Evolutionary conservation across 2,888 invertebrate genomes (phyloP), one percentile per base, ranked within the genome.

Genomic region (Noctuana brunneofusca): DNA sequence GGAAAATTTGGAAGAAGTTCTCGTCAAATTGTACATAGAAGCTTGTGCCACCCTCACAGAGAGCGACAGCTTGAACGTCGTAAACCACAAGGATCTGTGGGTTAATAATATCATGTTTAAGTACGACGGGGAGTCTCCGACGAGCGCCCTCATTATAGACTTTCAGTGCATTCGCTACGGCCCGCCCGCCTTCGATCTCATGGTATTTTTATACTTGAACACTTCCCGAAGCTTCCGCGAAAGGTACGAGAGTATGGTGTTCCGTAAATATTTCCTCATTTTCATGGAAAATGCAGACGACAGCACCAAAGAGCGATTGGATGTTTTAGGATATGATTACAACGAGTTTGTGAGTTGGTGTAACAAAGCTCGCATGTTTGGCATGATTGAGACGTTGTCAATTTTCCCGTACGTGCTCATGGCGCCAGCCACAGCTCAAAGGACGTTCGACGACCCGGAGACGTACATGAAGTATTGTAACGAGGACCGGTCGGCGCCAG

Each of bases 31-130:
- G 12, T 86, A 72, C 59, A 32, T 86, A 0, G 65, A 74, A 56
- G 81, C 83, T 0, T 83, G 89, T 67, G 74, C 75, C 0, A 75
- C 70, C 5, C 55, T 89, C 5, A 71, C 65, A 9, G 78, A 79
- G 11, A 71, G 76, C 6, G 74, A 72, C 1, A 82, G 81, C 1
- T 64, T 89, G 0, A 90, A 90, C 56, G 81, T 86, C 0, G 64
- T 87, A 3, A 66, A 85, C 2, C 90, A 90, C 58, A 87, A 81
- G 54, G 90, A 90, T 57, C 62, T 89, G 24, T 90, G 90, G 90
- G 71, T 74, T 0, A 87, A 87, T 58, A 90, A 90, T 60, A 80
- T 90, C 1, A 77, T 90, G 76, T 90, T 86, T 54, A 80, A 78
- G 59, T 84, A 88, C 56, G 72, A 78, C 0, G 68, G 73, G 6